Conservation (phyloP, 1,140 invertebrate species). For the Drosophila subobscura region DNA sequence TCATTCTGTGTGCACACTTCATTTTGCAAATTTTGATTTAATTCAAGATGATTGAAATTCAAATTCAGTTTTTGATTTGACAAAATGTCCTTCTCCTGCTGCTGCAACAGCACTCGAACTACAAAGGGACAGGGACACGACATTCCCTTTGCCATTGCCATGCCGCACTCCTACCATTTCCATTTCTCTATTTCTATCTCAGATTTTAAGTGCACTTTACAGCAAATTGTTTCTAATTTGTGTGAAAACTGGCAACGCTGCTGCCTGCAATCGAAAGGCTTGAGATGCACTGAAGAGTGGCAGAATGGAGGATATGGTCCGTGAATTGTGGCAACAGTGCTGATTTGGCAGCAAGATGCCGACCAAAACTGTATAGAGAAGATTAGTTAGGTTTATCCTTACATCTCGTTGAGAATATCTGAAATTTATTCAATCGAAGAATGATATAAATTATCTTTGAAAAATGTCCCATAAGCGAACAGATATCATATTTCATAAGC, state of each 20-base stretch:
- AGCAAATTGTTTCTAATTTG: conserved; percentile 67
- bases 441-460: no score
- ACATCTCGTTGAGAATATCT: no score
- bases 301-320: no score
- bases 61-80: conserved; percentile 73
- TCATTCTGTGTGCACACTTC: conserved; percentile 38
- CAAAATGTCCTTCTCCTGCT: conserved; percentile 43
- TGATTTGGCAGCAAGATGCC: not conserved
- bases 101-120: no score
- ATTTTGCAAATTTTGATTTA: conserved; percentile 77
- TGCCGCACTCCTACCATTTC: no score
- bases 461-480: no score
- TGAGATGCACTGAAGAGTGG: not conserved
- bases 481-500: no score
- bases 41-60: conserved; percentile 76
- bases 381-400: no score
- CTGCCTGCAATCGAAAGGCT: conserved; percentile 3
- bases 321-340: not conserved
- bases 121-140: no score
- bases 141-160: no score
- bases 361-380: no score
- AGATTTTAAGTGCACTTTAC: conserved; percentile 56
- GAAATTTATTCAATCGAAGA: no score
- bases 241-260: conserved; percentile 58
- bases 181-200: not conserved